These are phyloP conservation scores for Automeris io DNA, from an alignment of 2,888 invertebrate genomes.

Conservation along the genomic window DNA sequence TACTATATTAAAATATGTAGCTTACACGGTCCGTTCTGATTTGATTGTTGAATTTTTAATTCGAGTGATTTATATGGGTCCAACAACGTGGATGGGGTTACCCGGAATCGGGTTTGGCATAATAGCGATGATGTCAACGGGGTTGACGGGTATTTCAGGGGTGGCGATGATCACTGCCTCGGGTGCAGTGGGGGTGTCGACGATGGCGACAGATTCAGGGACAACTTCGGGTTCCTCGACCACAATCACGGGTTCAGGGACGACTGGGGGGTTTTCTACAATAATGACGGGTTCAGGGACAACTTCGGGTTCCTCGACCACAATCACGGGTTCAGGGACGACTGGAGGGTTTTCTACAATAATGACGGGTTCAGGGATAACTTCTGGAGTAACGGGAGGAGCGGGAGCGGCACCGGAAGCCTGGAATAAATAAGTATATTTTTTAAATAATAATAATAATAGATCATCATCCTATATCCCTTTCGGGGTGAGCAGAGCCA, in stretches of 20 bases:
- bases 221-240: constrained; percentile 7
- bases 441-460: too few species aligned
- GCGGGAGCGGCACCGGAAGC: constrained; percentile 3
- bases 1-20: too few species aligned
- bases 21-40: too few species aligned
- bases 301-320: constrained; percentile 9
- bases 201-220: constrained; percentile 9
- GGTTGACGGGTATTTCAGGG: constrained; percentile 3
- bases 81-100: constrained; percentile 14
- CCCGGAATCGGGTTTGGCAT: constrained; percentile 8
- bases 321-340: constrained; percentile 9
- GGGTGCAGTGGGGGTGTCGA: constrained; percentile 16
- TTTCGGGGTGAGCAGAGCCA: too few species aligned
- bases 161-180: constrained; percentile 12
- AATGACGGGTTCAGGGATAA: constrained; percentile 5
- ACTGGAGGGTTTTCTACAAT: too few species aligned
- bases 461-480: too few species aligned
- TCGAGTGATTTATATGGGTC: constrained; percentile 6
- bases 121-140: background rate
- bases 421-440: constrained; percentile 1
- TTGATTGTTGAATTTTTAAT: too few species aligned
- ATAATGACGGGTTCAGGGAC: constrained; percentile 11
- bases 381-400: constrained; percentile 6
- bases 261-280: background rate
- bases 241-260: constrained; percentile 13